Percentiles rank a stretch among this genome's conserved stretches.
Evolutionary conservation across 2,888 invertebrate species (phyloP).

Genomic region (Metacarcinus magister): DNA sequence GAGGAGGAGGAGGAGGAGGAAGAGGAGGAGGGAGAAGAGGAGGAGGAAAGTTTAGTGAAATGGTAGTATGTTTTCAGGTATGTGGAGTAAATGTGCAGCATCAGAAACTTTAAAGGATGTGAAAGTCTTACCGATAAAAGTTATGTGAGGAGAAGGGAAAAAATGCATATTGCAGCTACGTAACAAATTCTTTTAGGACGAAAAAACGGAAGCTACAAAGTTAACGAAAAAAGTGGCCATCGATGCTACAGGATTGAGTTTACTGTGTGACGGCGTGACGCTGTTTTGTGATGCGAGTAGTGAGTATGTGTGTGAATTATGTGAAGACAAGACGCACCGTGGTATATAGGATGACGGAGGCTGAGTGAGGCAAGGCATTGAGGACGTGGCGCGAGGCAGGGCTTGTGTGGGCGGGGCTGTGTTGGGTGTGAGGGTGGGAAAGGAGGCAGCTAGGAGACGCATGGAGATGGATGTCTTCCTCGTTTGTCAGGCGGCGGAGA

Average conservation of each 20-base stretch:
- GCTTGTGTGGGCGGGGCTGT: background rate
- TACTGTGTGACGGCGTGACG: background rate
- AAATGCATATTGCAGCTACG: background rate
- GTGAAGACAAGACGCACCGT: background rate
- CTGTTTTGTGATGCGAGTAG: background rate
- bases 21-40: background rate
- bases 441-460: background rate
- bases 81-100: background rate
- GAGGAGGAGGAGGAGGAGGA: background rate
- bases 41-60: background rate
- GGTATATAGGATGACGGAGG: background rate
- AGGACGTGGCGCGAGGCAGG: background rate
- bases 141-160: background rate
- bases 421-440: background rate
- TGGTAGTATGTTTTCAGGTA: background rate
- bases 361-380: background rate
- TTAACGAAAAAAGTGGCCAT: background rate
- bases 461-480: background rate
- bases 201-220: background rate
- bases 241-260: background rate
- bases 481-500: background rate
- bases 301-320: no score
- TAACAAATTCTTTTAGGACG: background rate
- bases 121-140: background rate
- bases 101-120: background rate